Evolutionary conservation across 2,888 invertebrate species (phyloP), one percentile per base, ranked within the genome.

Genomic region (Xylophagus ater): DNA sequence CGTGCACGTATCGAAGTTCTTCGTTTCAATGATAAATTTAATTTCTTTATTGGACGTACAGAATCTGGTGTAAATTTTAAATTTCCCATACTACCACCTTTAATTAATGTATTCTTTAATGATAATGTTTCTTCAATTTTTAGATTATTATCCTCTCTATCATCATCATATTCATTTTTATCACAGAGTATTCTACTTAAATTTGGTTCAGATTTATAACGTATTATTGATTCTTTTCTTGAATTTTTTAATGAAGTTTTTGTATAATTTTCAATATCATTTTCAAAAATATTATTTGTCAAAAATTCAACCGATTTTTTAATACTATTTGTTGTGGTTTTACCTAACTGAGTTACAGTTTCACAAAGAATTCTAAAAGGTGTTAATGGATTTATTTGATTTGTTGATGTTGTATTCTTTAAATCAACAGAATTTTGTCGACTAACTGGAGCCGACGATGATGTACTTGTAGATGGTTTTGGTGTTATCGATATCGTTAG

Each of bases 1-100:
- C n/a, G n/a, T 26, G 26, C 10, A 5, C 12, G 4, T 6, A 26
- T 5, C 5, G n/a, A 9, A 13, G 26, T 8, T 12, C n/a, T 26
- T 13, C 26, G 19, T n/a, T 20, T 18, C n/a, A 15, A n/a, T 14
- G 5, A 20, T 1, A n/a, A n/a, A n/a, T n/a, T n/a, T n/a, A 10
- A 20, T 14, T 4, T 19, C n/a, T 26, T 36, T 41, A 10, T 17
- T 35, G 2, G 18, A 26, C 21, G 1, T 28, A 57, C 58, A 5
- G 59, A 55, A 4, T 56, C 53, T 45, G 61, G 58, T 4, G 60
- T 54, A 43, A 59, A 56, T 15, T 54, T 56, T 13, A 64, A 48
- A 45, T 64, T 63, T 4, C 58, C 58, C 60, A 64, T 61, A 47
- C 64, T 64, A 3, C 62, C 60, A 9, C 64, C 63, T 40, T 62